Percentiles rank a stretch among this genome's conserved stretches.
Evolutionary conservation across 2,888 invertebrate species (phyloP).

Genomic region (Acrobeloides nanus): DNA sequence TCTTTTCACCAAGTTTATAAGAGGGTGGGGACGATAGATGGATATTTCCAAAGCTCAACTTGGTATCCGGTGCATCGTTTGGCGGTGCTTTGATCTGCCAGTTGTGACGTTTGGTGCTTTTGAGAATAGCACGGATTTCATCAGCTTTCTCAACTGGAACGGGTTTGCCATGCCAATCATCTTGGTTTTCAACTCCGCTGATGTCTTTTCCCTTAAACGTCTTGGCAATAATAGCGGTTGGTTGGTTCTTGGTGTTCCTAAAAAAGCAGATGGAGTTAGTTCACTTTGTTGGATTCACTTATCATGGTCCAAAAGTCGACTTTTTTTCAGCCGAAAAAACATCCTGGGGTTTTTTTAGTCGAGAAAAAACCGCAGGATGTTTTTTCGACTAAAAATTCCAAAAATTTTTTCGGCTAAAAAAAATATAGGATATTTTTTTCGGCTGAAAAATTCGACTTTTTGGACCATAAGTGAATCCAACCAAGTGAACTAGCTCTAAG

Average conservation of each 20-base stretch:
- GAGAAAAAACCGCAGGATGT: too few relatives aligned
- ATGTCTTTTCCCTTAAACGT: conserved; percentile 75
- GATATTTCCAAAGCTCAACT: conserved; percentile 25
- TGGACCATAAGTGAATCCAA: too few relatives aligned
- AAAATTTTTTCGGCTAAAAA: too few relatives aligned
- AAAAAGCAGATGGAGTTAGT: too few relatives aligned
- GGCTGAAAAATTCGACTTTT: too few relatives aligned
- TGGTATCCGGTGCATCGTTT: conserved; percentile 38
- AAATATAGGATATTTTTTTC: too few relatives aligned
- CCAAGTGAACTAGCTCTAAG: too few relatives aligned
- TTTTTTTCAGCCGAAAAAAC: too few relatives aligned
- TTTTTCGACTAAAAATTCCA: too few relatives aligned
- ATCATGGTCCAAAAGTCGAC: too few relatives aligned
- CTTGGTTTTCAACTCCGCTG: conserved; percentile 76
- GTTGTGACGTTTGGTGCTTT: conserved; percentile 57
- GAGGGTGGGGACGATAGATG: conserved; percentile 64
- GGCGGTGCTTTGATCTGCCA: conserved; percentile 38
- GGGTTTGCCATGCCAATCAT: conserved; percentile 97
- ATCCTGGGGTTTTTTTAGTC: too few relatives aligned
- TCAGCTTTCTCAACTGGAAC: conserved; percentile 57
- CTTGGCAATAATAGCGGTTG: conserved; percentile 79
- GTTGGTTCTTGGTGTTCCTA: conserved; percentile 33
- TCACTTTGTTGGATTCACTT: too few relatives aligned
- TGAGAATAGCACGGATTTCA: conserved; percentile 57
- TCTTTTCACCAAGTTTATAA: conserved; percentile 65